Conservation (phyloP, 2,797 vertebrate genomes). For the Pipistrellus pipistrellus region DNA sequence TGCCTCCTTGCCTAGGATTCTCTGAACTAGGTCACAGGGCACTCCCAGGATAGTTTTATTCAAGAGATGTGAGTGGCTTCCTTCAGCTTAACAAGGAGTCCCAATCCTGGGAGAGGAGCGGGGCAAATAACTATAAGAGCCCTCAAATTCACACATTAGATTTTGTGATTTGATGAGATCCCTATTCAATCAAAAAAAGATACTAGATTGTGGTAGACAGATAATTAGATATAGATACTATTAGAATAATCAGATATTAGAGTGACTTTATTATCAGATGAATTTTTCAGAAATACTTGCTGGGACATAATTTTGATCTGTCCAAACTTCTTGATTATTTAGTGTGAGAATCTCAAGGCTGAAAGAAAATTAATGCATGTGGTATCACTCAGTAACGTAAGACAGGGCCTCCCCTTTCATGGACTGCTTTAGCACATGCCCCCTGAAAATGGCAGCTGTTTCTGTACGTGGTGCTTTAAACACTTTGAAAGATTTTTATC, state of each 20-base stretch:
- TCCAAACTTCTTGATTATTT: background rate
- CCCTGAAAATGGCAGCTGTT: background rate
- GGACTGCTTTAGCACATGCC: background rate
- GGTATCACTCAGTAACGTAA: background rate
- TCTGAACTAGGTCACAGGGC: fast-evolving
- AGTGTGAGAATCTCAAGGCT: background rate
- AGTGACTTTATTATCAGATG: background rate
- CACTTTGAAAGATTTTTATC: background rate
- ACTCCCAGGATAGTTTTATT: background rate
- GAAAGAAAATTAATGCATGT: background rate
- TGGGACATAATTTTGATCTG: background rate
- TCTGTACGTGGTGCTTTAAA: background rate
- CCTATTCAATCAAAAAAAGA: background rate
- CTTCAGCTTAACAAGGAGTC: background rate
- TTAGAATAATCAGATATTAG: background rate
- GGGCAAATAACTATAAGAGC: background rate
- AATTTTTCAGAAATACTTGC: background rate
- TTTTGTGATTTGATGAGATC: background rate
- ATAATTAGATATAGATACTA: background rate
- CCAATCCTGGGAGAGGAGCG: too few species aligned
- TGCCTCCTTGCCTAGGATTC: background rate
- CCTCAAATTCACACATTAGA: background rate
- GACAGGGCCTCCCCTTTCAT: fast-evolving
- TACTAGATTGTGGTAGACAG: background rate
- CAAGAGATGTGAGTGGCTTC: background rate